Evolutionary conservation across 2,888 invertebrate species (phyloP).

Genomic region (Leptopilina syphax): DNA sequence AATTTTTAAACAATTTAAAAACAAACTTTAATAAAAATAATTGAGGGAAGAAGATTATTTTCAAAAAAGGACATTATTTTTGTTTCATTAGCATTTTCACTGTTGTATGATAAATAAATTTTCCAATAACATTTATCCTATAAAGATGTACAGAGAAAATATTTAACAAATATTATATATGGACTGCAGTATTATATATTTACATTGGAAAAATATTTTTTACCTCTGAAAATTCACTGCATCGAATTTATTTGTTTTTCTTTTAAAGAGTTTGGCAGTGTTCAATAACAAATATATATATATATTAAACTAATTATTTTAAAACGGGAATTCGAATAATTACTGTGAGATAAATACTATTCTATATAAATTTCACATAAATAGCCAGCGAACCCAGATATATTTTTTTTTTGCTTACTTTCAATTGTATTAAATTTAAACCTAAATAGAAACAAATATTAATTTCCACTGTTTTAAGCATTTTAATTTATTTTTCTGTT

Average conservation of each 20-base stretch:
- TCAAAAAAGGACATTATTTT: neutral
- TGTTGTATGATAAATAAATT: conserved; percentile 6
- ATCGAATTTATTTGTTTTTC: neutral
- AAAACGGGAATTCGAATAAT: neutral
- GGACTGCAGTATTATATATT: conserved; percentile 4
- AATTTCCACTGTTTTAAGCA: too few relatives aligned
- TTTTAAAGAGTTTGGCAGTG: neutral
- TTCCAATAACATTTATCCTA: neutral
- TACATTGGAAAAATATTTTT: conserved; percentile 13
- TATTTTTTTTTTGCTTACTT: neutral
- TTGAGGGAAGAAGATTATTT: neutral
- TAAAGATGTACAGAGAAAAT: conserved; percentile 3
- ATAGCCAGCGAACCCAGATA: neutral
- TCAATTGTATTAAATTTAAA: neutral
- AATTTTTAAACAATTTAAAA: too few relatives aligned
- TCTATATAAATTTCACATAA: neutral
- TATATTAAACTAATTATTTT: neutral
- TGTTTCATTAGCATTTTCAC: neutral
- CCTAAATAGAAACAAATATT: too few relatives aligned
- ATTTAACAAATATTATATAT: neutral
- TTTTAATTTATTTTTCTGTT: too few relatives aligned
- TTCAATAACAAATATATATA: neutral
- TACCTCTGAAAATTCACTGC: neutral
- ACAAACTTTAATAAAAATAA: neutral
- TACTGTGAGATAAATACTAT: conserved; percentile 3